Conservation (phyloP, 2,113 vertebrate genomes). For the Raja brachyura region DNA sequence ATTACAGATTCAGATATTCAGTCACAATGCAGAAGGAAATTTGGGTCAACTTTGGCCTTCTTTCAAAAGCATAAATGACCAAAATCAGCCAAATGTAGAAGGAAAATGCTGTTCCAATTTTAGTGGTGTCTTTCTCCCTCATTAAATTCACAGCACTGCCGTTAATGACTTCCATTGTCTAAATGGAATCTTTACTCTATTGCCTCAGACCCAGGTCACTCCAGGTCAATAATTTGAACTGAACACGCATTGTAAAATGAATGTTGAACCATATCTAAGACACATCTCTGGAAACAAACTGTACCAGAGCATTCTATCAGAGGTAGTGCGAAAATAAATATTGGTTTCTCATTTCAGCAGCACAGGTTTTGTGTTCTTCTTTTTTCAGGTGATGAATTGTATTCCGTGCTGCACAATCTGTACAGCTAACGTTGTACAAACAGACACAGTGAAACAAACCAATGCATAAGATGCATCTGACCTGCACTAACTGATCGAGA, state of each 20-base stretch:
- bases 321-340: slow-evolving; percentile 21
- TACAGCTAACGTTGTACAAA: neutral
- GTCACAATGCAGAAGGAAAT: neutral
- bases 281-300: slow-evolving; percentile 22
- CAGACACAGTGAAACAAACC: neutral
- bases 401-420: neutral
- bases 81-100: neutral
- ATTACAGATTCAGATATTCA: neutral
- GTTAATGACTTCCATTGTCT: neutral
- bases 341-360: neutral
- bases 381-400: neutral
- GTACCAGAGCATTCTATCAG: neutral
- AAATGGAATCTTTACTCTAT: slow-evolving; percentile 26
- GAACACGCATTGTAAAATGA: neutral
- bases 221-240: neutral
- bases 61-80: neutral
- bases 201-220: neutral
- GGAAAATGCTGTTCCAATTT: neutral
- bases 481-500: neutral
- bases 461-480: neutral
- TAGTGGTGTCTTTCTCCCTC: neutral
- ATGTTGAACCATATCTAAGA: neutral
- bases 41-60: neutral
- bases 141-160: neutral
- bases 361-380: neutral